Percentiles rank a stretch among this genome's conserved stretches.
Conservation (phyloP, 2,113 vertebrate species). For the Megalops atlanticus region DNA sequence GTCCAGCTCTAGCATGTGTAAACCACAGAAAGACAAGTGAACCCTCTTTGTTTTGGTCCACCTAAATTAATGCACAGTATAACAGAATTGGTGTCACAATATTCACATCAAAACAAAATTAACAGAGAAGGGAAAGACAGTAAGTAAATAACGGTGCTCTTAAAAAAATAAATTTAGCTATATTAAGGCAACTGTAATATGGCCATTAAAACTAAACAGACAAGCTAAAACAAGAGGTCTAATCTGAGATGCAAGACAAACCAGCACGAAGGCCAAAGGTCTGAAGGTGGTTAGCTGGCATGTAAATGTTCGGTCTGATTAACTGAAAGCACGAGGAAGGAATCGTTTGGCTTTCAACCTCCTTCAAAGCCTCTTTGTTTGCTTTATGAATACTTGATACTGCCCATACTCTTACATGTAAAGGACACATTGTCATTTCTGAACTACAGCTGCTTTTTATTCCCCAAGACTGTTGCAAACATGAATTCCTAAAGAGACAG, state of each 20-base stretch:
- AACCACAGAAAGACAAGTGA: background rate
- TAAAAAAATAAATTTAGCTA: background rate
- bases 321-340: background rate
- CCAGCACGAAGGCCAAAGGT: background rate
- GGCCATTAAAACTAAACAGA: background rate
- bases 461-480: no score
- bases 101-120: background rate
- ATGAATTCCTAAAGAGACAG: no score
- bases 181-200: conserved; percentile 13
- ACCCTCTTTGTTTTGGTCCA: conserved; percentile 10
- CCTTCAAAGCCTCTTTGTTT: background rate
- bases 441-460: no score
- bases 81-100: background rate
- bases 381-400: background rate
- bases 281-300: background rate
- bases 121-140: background rate
- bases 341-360: background rate
- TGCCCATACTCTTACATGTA: background rate
- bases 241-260: background rate
- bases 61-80: conserved; percentile 14
- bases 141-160: background rate
- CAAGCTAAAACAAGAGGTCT: background rate
- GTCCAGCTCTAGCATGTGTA: background rate
- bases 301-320: no score
- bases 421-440: background rate